phyloP scores from a whole-genome alignment of 2,888 invertebrate genomes.

The Leucophora obtusa region DNA sequence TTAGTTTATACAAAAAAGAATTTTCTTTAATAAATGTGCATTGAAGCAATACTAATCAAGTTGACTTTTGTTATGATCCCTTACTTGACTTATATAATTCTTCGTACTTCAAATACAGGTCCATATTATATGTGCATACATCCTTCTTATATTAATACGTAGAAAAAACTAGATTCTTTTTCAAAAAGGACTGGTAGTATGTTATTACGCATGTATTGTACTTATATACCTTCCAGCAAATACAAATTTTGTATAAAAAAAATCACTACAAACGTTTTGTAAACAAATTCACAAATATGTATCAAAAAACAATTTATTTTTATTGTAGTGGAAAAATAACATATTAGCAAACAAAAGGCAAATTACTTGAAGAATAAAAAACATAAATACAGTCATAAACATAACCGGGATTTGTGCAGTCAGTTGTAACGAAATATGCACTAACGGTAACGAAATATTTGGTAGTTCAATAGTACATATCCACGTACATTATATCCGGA shows the following conservation, averaged over 20 bases:
- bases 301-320: slow-evolving; percentile 48
- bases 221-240: slow-evolving; percentile 29
- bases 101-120: slow-evolving; percentile 36
- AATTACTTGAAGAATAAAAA: not conserved
- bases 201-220: slow-evolving; percentile 2
- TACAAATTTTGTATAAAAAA: slow-evolving; percentile 7
- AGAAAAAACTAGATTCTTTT: not conserved
- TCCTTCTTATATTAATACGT: not conserved
- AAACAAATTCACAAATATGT: slow-evolving; percentile 40
- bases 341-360: slow-evolving; percentile 18
- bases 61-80: slow-evolving; percentile 73
- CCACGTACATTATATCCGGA: no score
- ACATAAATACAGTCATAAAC: not conserved
- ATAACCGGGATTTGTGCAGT: slow-evolving; percentile 12
- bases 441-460: no score
- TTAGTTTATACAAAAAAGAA: not conserved
- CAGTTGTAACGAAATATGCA: not conserved
- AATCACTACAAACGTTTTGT: slow-evolving; percentile 35
- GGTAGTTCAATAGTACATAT: no score
- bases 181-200: no score
- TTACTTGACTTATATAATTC: slow-evolving; percentile 62
- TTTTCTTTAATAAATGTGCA: slow-evolving; percentile 71
- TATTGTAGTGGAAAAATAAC: slow-evolving; percentile 49
- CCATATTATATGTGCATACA: not conserved
- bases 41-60: slow-evolving; percentile 74